Conservation (phyloP, 2,797 vertebrate species). For the Pogoniulus pusillus region DNA sequence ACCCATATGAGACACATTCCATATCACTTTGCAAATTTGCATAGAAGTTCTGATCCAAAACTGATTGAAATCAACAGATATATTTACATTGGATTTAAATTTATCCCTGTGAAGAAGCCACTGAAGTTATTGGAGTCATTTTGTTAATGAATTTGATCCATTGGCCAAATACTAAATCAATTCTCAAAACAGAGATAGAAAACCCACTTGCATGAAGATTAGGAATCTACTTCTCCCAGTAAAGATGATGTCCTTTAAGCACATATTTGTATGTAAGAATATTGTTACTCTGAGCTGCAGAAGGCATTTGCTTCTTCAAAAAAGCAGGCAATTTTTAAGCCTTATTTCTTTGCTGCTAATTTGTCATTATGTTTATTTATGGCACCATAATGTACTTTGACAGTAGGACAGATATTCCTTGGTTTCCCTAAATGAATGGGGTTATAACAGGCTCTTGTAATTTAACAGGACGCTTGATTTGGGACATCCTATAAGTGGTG, state of each 20-base stretch:
- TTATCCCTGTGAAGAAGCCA: constrained; percentile 17
- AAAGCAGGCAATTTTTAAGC: background rate
- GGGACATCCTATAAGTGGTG: background rate
- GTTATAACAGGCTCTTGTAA: background rate
- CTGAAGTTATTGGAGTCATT: background rate
- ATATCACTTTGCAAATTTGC: constrained; percentile 6
- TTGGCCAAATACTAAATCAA: background rate
- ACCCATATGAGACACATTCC: constrained; percentile 6
- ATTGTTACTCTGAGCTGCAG: background rate
- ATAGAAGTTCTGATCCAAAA: constrained; percentile 29
- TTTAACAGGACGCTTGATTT: constrained; percentile 22
- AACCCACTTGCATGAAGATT: background rate
- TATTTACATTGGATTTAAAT: constrained; percentile 29
- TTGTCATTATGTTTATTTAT: background rate
- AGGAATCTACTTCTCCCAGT: background rate
- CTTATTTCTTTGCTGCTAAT: background rate
- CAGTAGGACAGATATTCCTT: background rate
- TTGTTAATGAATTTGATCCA: constrained; percentile 29
- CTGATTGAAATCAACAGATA: background rate
- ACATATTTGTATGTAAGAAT: background rate
- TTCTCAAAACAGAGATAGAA: background rate
- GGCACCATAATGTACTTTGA: constrained; percentile 6
- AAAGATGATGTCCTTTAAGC: background rate
- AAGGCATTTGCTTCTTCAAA: background rate
- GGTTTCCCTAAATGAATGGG: background rate